Percentiles rank a stretch among this genome's conserved stretches.
These are phyloP conservation scores for Ridgeia piscesae DNA, from an alignment of 1,140 invertebrate species.

Conservation along the genomic window DNA sequence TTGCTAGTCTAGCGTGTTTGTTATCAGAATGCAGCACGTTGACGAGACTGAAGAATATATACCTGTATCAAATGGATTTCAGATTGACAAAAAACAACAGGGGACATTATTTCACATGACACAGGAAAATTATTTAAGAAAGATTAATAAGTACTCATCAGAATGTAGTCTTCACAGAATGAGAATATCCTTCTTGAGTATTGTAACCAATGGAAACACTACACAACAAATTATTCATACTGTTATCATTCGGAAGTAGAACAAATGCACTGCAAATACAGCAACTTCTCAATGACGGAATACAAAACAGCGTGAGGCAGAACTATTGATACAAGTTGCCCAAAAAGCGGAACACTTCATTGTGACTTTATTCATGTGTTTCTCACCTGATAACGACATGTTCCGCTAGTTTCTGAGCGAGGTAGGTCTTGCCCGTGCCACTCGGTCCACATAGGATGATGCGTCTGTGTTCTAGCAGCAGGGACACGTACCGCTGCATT, in stretches of 20 bases:
- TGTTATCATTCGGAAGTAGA: too few species aligned
- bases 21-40: neutral
- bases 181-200: too few species aligned
- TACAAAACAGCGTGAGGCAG: too few species aligned
- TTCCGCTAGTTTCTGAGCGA: conserved; percentile 92
- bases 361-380: neutral
- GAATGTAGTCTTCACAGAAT: neutral
- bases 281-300: too few species aligned
- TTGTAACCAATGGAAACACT: too few species aligned
- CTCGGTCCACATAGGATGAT: conserved; percentile 95
- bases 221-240: too few species aligned
- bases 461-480: conserved; percentile 86
- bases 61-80: neutral
- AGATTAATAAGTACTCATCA: neutral
- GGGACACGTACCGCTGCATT: conserved; percentile 85
- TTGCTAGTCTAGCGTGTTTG: neutral
- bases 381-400: conserved; percentile 66
- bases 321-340: too few species aligned
- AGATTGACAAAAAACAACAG: neutral
- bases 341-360: too few species aligned
- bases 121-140: neutral
- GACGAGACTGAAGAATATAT: neutral
- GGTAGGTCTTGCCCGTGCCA: conserved; percentile 95
- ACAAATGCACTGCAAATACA: too few species aligned
- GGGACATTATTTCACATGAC: neutral